phyloP scores from a whole-genome alignment of 1,140 invertebrate species.

The Drosophila ambigua region DNA sequence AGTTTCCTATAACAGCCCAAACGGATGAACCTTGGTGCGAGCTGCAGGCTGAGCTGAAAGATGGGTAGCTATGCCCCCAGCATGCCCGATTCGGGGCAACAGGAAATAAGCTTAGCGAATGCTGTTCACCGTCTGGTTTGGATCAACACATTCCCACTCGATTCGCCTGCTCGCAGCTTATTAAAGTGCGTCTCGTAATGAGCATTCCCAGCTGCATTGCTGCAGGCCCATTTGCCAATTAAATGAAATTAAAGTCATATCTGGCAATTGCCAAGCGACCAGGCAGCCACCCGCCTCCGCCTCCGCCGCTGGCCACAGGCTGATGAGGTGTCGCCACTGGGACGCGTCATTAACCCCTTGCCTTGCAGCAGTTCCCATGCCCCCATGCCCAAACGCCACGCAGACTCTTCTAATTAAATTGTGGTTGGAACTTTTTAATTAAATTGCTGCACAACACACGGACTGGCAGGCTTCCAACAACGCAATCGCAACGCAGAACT shows the following conservation, averaged over 20 bases:
- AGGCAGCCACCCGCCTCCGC: neutral
- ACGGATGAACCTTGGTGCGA: neutral
- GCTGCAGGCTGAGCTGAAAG: no score
- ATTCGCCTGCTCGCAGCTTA: constrained; percentile 9
- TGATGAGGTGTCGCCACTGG: constrained; percentile 62
- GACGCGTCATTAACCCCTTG: constrained; percentile 49
- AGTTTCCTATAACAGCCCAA: constrained; percentile 46
- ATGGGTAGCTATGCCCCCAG: no score
- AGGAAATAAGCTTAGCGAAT: constrained; percentile 63
- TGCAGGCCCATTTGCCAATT: constrained; percentile 57
- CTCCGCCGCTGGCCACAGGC: neutral
- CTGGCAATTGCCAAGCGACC: constrained; percentile 15
- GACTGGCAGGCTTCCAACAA: constrained; percentile 46
- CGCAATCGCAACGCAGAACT: neutral
- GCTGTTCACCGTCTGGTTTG: constrained; percentile 12
- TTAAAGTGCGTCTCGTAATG: constrained; percentile 33
- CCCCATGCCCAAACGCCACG: constrained; percentile 14
- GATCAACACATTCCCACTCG: constrained; percentile 33
- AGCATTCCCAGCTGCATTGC: constrained; percentile 35
- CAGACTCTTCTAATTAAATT: constrained; percentile 61
- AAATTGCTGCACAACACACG: constrained; percentile 30
- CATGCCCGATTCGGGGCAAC: constrained; percentile 31
- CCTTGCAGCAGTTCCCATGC: constrained; percentile 6
- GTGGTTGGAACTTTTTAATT: constrained; percentile 50
- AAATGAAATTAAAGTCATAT: constrained; percentile 60